Evolutionary conservation across 2,113 vertebrate genomes (phyloP).

Genomic region (Globicephala melas): DNA sequence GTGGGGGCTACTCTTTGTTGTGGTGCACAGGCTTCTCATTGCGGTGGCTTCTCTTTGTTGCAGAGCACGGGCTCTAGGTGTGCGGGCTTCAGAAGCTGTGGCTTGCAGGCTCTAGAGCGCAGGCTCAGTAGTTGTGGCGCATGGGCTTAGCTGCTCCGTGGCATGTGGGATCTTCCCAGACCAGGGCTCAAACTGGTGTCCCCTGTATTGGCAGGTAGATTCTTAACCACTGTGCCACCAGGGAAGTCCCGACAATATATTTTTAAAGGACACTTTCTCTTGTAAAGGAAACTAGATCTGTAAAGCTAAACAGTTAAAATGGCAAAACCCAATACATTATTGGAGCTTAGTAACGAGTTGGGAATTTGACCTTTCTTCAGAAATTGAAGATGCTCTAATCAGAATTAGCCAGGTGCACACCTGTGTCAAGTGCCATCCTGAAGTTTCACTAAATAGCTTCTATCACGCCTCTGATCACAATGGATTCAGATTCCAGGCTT

Average conservation of each 20-base stretch:
- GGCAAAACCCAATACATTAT: conserved; percentile 39
- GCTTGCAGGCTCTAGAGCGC: too few species aligned
- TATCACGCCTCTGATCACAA: not conserved
- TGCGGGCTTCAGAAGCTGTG: too few species aligned
- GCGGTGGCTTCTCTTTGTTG: too few species aligned
- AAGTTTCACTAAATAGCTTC: conserved; percentile 40
- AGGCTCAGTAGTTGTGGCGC: too few species aligned
- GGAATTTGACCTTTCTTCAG: conserved; percentile 58
- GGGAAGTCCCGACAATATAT: not conserved
- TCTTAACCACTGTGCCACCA: too few species aligned
- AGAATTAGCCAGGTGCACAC: conserved; percentile 45
- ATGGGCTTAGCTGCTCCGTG: too few species aligned
- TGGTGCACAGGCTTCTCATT: too few species aligned
- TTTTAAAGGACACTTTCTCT: conserved; percentile 50
- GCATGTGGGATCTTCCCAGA: too few species aligned
- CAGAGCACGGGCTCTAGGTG: too few species aligned
- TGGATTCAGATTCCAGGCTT: not conserved
- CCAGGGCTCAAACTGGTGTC: too few species aligned
- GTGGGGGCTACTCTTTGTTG: too few species aligned
- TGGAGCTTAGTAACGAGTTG: conserved; percentile 37
- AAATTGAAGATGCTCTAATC: conserved; percentile 59
- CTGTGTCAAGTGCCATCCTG: not conserved
- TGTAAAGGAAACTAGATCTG: conserved; percentile 40
- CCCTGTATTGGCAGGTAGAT: too few species aligned
- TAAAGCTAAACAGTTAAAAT: conserved; percentile 52